Conservation (phyloP, 2,113 vertebrate genomes). For the Tragelaphus imberbis region DNA sequence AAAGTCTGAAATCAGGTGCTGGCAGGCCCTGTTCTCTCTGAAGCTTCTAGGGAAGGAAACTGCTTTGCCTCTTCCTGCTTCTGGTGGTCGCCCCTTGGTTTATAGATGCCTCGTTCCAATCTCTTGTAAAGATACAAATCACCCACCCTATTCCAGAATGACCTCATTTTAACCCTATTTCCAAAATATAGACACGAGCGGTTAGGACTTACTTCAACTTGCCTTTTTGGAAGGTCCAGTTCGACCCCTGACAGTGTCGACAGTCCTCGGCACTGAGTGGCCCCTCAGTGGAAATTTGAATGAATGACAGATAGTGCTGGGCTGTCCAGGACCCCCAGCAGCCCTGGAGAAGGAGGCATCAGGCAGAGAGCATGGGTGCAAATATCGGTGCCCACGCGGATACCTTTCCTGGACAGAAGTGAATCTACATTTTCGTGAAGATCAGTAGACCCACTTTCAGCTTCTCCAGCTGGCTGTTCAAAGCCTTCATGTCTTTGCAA, state of each 20-base stretch:
- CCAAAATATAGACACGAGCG: not conserved
- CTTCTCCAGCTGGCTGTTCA: not conserved
- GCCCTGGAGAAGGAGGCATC: slow-evolving; percentile 39
- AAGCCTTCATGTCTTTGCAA: not conserved
- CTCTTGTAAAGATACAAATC: not conserved
- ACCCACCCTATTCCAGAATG: not conserved
- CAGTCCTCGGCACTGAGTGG: not conserved
- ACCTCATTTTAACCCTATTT: not conserved
- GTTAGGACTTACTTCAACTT: not conserved
- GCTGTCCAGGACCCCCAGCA: not conserved
- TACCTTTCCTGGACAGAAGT: not conserved
- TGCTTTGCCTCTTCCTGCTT: not conserved
- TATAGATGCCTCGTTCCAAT: not conserved
- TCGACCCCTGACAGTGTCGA: not conserved
- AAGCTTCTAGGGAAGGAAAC: not conserved
- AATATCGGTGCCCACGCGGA: not conserved
- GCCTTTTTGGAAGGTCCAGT: not conserved
- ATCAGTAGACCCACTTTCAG: not conserved
- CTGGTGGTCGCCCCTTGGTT: not conserved
- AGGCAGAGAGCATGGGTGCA: not conserved
- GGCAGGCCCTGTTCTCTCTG: not conserved
- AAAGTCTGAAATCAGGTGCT: not conserved
- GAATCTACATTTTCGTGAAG: not conserved
- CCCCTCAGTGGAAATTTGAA: not conserved
- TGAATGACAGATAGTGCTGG: not conserved